A percentile compares a stretch with the other conserved stretches of the same genome.
Evolutionary conservation across 37 sponge, comb jelly and placozoan genomes (phyloP).

Genomic region (Oopsacas minuta): DNA sequence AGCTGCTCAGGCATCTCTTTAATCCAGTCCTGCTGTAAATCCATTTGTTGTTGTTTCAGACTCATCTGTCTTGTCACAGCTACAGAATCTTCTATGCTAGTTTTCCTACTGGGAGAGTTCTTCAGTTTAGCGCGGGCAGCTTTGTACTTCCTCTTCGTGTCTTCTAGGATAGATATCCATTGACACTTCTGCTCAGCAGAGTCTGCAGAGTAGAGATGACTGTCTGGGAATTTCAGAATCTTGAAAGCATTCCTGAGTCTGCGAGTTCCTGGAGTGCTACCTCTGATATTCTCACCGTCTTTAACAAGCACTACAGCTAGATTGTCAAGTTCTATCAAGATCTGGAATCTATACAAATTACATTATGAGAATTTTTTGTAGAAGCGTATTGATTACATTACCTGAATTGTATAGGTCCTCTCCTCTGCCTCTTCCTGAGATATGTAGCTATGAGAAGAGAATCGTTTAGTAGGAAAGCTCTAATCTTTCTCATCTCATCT

Average conservation of each 20-base stretch:
- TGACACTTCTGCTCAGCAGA: constrained; percentile 34
- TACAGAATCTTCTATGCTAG: background rate
- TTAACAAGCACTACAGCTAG: constrained; percentile 68
- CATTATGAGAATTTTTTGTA: background rate
- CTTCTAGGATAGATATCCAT: constrained; percentile 51
- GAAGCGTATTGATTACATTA: background rate
- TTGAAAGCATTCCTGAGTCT: constrained; percentile 46
- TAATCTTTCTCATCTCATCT: constrained; percentile 36
- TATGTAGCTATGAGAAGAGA: constrained; percentile 68
- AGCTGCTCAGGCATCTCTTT: constrained; percentile 82
- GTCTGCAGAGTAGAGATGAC: constrained; percentile 56
- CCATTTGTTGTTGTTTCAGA: background rate
- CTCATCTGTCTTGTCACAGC: constrained; percentile 19
- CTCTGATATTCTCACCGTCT: constrained; percentile 29
- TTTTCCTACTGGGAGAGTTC: background rate
- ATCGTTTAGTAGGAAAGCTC: constrained; percentile 88
- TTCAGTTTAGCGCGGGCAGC: constrained; percentile 29
- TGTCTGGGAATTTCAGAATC: constrained; percentile 78
- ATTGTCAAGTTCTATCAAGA: constrained; percentile 76
- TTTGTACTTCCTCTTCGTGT: constrained; percentile 69
- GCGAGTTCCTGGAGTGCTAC: constrained; percentile 12
- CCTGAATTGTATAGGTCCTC: constrained; percentile 49
- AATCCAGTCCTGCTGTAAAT: constrained; percentile 39
- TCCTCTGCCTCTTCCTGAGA: constrained; percentile 35
- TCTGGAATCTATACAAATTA: constrained; percentile 41